Conservation (phyloP, 2,797 vertebrate genomes). For the Spheniscus humboldti region DNA sequence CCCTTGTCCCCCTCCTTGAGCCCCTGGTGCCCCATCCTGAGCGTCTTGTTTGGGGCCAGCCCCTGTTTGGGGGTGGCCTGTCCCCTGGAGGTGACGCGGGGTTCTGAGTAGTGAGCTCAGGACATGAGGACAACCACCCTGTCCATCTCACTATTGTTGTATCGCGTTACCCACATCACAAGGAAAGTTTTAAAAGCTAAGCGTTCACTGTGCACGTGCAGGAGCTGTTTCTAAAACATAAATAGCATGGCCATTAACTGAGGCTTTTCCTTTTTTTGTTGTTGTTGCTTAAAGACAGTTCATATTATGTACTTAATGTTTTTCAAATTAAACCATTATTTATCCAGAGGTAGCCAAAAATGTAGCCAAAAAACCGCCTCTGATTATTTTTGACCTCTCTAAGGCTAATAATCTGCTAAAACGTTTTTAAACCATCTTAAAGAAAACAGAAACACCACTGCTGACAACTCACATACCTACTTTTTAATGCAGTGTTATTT, state of each 20-base stretch:
- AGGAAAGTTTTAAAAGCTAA: neutral
- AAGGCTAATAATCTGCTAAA: constrained; percentile 68
- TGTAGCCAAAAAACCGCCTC: constrained; percentile 43
- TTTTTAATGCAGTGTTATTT: constrained; percentile 68
- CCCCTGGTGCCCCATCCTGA: neutral
- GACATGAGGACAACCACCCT: fast-evolving
- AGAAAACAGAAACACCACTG: constrained; percentile 65
- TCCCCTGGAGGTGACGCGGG: neutral
- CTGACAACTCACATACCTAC: constrained; percentile 70
- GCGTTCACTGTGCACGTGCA: neutral
- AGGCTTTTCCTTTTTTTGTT: constrained; percentile 30
- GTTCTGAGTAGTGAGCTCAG: neutral
- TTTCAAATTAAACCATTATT: constrained; percentile 49
- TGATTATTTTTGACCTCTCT: constrained; percentile 63
- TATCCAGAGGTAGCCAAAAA: constrained; percentile 55
- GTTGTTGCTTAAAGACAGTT: constrained; percentile 43
- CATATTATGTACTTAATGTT: constrained; percentile 6
- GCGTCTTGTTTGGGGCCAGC: neutral
- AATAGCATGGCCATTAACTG: neutral
- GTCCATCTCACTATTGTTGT: neutral
- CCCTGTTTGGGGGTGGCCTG: neutral
- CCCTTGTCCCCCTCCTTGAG: neutral
- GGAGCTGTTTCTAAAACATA: constrained; percentile 27
- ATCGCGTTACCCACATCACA: neutral
- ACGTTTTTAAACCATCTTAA: constrained; percentile 63